phyloP scores from a whole-genome alignment of 2,797 vertebrate species.

The Phylloscopus collybita region DNA sequence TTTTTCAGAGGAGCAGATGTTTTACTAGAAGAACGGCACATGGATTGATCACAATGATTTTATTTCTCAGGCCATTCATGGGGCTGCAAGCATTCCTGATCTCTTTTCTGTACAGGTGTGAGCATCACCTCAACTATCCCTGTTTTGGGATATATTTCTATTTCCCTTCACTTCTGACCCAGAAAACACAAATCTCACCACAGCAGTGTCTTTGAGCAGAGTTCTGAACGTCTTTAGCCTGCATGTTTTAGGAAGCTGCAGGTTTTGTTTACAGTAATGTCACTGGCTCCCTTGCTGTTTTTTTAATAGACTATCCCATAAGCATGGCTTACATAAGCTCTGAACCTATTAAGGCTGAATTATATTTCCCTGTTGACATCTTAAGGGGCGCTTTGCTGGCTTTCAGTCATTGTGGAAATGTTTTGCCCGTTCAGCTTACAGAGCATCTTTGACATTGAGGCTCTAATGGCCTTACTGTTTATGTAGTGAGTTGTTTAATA shows the following conservation, averaged over 20 bases:
- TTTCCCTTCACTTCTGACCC: neutral
- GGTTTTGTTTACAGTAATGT: conserved; percentile 39
- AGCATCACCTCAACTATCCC: neutral
- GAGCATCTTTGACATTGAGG: conserved; percentile 34
- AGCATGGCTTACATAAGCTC: conserved; percentile 42
- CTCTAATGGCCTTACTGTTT: conserved; percentile 58
- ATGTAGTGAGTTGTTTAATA: conserved; percentile 48
- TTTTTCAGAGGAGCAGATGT: neutral
- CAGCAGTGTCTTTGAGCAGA: neutral
- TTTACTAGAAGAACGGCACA: neutral
- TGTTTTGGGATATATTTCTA: neutral
- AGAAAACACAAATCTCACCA: neutral
- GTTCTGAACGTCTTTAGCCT: neutral
- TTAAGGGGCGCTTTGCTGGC: conserved; percentile 41
- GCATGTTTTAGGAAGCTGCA: neutral
- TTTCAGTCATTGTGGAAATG: conserved; percentile 29
- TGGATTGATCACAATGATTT: neutral
- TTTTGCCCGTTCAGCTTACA: conserved; percentile 41
- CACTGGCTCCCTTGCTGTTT: neutral
- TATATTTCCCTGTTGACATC: conserved; percentile 65
- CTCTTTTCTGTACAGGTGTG: neutral
- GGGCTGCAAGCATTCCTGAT: neutral
- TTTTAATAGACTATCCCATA: conserved; percentile 34
- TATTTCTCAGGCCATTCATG: neutral
- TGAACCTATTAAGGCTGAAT: conserved; percentile 57